Conservation (phyloP, 2,888 invertebrate genomes). For the Kryphioiulus occultus region DNA sequence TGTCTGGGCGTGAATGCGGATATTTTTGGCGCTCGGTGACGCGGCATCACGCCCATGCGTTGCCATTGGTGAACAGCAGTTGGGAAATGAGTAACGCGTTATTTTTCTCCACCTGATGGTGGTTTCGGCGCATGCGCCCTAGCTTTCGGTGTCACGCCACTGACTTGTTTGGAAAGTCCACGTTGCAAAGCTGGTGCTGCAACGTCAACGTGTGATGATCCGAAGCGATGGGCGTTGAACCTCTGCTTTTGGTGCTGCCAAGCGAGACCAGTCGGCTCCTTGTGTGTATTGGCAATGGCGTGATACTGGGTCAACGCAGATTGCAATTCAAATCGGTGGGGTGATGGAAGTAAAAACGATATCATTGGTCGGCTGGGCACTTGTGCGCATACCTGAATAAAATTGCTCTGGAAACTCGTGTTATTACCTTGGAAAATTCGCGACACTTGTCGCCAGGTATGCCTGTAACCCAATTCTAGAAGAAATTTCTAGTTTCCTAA, state of each 20-base stretch:
- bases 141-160: background rate
- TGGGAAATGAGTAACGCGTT: background rate
- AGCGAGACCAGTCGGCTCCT: background rate
- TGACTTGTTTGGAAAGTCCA: background rate
- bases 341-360: background rate
- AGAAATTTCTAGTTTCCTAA: too few species aligned
- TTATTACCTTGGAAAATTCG: background rate
- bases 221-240: background rate
- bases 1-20: background rate
- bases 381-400: background rate
- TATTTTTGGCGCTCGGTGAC: conserved; percentile 27
- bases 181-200: background rate
- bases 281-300: background rate
- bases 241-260: background rate
- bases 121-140: background rate
- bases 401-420: conserved; percentile 22
- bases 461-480: background rate
- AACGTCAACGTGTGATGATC: background rate
- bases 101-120: too few species aligned
- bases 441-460: background rate
- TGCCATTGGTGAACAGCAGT: background rate
- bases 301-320: conserved; percentile 15
- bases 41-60: background rate
- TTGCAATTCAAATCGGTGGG: conserved; percentile 29
- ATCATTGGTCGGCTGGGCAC: background rate